Evolutionary conservation across 2,888 invertebrate genomes (phyloP).

Genomic region (Hecatera dysodea): DNA sequence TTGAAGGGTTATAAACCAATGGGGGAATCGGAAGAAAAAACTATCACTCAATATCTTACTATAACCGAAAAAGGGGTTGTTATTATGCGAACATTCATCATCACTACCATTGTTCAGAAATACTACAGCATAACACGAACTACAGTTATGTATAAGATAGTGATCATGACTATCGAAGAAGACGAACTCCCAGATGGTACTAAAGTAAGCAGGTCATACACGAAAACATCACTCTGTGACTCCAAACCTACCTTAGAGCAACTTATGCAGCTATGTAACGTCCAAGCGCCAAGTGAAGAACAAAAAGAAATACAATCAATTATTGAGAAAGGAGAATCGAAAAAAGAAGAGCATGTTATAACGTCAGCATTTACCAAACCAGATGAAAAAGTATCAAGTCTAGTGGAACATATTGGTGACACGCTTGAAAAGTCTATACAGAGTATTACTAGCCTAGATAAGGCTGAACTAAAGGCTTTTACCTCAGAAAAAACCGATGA

Average conservation of each 20-base stretch:
- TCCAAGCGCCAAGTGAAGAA: neutral
- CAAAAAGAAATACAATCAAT: conserved; percentile 4
- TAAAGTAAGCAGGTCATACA: conserved; percentile 43
- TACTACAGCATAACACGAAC: conserved; percentile 44
- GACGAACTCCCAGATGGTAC: conserved; percentile 58
- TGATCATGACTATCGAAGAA: conserved; percentile 52
- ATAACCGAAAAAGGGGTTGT: conserved; percentile 46
- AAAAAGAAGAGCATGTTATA: neutral
- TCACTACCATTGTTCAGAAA: conserved; percentile 55
- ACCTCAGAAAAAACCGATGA: conserved; percentile 3
- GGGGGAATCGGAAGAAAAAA: conserved; percentile 53
- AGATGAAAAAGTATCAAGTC: conserved; percentile 2
- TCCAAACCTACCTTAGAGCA: conserved; percentile 46
- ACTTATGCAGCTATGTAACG: conserved; percentile 37
- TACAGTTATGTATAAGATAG: conserved; percentile 47
- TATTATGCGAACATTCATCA: conserved; percentile 49
- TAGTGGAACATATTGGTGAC: neutral
- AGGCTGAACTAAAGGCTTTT: conserved; percentile 2
- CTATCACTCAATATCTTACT: conserved; percentile 39
- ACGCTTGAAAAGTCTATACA: neutral
- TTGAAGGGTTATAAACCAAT: conserved; percentile 50
- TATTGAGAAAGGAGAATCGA: neutral
- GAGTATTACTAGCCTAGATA: neutral
- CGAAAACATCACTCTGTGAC: conserved; percentile 41
- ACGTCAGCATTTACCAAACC: neutral